Evolutionary conservation across 1,140 invertebrate genomes (phyloP).

Genomic region (Scylla paramamosain): DNA sequence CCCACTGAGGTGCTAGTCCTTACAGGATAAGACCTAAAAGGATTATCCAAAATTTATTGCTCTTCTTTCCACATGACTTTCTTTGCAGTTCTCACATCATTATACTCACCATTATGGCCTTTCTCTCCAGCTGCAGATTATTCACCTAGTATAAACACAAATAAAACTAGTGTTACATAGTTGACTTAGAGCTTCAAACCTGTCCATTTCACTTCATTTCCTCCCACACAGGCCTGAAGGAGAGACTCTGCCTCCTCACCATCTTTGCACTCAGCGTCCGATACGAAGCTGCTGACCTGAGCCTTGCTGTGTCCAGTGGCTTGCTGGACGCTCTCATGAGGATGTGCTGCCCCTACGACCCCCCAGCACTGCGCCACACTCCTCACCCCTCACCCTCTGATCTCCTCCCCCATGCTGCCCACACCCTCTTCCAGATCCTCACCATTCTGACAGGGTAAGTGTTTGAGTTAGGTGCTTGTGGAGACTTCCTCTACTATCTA

Average conservation of each 20-base stretch:
- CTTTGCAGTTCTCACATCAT: no score
- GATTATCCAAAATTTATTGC: no score
- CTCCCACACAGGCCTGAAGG: slow-evolving; percentile 79
- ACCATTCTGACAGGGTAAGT: slow-evolving; percentile 80
- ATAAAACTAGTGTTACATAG: slow-evolving; percentile 22
- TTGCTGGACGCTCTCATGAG: slow-evolving; percentile 82
- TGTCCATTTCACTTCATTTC: no score
- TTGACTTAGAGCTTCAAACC: no score
- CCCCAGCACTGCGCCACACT: slow-evolving; percentile 73
- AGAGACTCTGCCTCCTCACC: slow-evolving; percentile 81
- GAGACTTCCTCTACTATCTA: not conserved
- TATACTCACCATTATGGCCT: no score
- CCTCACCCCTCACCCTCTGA: slow-evolving; percentile 77
- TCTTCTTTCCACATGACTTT: no score
- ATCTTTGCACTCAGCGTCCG: slow-evolving; percentile 84
- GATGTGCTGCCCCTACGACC: slow-evolving; percentile 79
- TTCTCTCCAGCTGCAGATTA: no score
- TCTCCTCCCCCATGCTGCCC: slow-evolving; percentile 76
- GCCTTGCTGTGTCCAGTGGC: slow-evolving; percentile 83
- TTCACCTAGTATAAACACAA: no score
- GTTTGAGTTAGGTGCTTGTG: not conserved
- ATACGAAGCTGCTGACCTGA: slow-evolving; percentile 84
- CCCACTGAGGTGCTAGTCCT: no score
- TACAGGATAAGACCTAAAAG: no score
- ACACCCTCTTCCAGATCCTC: slow-evolving; percentile 80